Base-by-base conservation (phyloP, 2,888 invertebrate species). In the Ceriagrion tenellum region DNA sequence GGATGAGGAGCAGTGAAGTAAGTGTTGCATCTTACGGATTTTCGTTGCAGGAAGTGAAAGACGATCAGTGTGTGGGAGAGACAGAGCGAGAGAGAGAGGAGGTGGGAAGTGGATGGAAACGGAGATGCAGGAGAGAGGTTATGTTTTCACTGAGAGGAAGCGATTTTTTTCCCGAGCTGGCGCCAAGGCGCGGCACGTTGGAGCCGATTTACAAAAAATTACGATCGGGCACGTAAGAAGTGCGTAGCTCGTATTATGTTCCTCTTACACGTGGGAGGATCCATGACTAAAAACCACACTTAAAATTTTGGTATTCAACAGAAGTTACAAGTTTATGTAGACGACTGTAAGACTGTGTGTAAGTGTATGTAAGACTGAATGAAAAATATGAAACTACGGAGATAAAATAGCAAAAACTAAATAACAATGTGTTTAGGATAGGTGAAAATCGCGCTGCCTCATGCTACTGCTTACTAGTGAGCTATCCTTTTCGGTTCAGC, bases 41-140 rank as follows among this genome's bases (percentile, higher is more conserved):
- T n/a, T 55, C 55, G 89, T 81, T 81, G 47, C 89, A 89, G 89
- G 89, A 89, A 89, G 89, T 89, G 89, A 89, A 89, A 89, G 55
- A 89, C 55, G 89, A 89, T 26, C 16, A 18, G 23, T 12, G 55
- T 13, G 55, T 1, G 35, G 89, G 55, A 89, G 55, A n/a, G 16
- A 35, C n/a, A 8, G 8, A 47, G 47, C 2, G 47, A 47, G 47
- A 47, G 47, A 47, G n/a, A n/a, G 35, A 4, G 88, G 47, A 88
- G 40, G 88, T 8, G 88, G 40, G 40, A 81, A 35, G 81, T 88
- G 88, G 88, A 47, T 20, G 20, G 23, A n/a, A 40, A 47, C 13
- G 40, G 20, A n/a, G 69, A 69, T 23, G 69, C 47, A 2, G 47
- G 47, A 47, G 47, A 47, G 23, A n/a, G 69, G 69, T n/a, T 69